Percentiles rank a stretch among this genome's conserved stretches.
These are phyloP conservation scores for Colinus virginianus DNA, from an alignment of 2,113 vertebrate species.

Conservation along the genomic window DNA sequence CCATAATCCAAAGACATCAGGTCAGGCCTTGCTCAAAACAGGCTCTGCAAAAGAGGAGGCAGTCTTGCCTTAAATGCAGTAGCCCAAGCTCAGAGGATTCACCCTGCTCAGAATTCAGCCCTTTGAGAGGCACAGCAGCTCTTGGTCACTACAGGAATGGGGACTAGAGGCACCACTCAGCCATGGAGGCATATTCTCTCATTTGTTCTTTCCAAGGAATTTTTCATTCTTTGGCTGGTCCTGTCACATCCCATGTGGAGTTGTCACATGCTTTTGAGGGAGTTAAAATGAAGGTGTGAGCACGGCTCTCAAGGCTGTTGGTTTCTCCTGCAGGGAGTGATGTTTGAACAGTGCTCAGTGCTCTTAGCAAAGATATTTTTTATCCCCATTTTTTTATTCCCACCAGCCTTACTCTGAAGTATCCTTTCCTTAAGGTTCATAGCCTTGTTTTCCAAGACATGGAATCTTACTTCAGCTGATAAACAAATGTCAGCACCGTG, in stretches of 20 bases:
- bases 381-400: not conserved
- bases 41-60: not conserved
- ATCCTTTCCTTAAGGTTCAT: not conserved
- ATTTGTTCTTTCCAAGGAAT: not conserved
- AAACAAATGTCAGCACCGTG: not conserved
- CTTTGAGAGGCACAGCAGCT: not conserved
- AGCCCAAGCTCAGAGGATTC: not conserved
- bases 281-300: not conserved
- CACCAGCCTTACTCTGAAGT: not conserved
- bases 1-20: not conserved
- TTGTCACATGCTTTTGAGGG: not conserved
- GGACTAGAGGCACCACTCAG: not conserved
- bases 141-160: not conserved
- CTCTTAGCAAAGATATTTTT: not conserved
- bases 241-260: not conserved
- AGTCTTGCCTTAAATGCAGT: not conserved
- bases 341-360: not conserved
- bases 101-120: not conserved
- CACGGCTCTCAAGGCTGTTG: not conserved
- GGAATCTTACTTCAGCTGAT: not conserved
- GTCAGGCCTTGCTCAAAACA: not conserved
- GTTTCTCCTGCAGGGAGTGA: not conserved
- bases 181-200: not conserved
- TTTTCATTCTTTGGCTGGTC: accelerated
- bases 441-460: not conserved